These are phyloP conservation scores for Pristionchus fissidentatus DNA, from an alignment of 2,888 invertebrate species.

Conservation along the genomic window DNA sequence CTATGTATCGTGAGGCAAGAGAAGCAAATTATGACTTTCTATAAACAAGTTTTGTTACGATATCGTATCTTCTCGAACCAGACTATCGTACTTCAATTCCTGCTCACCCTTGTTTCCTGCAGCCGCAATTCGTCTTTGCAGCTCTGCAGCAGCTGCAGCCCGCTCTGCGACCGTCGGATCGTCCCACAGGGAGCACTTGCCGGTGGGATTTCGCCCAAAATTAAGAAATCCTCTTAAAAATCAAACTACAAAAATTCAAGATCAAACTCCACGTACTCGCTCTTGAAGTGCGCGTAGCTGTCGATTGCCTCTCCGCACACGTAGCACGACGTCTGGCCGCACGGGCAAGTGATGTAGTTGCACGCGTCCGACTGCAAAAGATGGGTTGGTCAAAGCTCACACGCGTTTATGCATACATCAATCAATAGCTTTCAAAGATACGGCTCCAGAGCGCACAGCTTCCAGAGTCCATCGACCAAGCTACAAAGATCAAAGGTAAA, in stretches of 20 bases:
- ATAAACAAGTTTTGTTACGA: background rate
- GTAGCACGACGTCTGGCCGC: conserved; percentile 81
- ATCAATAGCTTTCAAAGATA: background rate
- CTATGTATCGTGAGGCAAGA: background rate
- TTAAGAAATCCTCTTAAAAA: background rate
- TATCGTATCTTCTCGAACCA: too few species aligned
- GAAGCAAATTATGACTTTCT: background rate
- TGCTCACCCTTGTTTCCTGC: background rate
- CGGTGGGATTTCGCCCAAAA: background rate
- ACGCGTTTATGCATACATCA: too few species aligned
- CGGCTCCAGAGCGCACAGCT: background rate
- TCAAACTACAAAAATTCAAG: background rate
- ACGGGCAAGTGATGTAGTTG: conserved; percentile 80
- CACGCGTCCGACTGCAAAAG: conserved; percentile 77
- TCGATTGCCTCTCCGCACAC: conserved; percentile 77
- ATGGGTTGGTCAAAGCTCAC: too few species aligned
- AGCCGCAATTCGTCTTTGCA: background rate
- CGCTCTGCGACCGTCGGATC: conserved; percentile 2
- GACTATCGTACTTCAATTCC: too few species aligned
- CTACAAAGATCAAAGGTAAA: conserved; percentile 33
- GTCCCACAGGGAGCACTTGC: conserved; percentile 19
- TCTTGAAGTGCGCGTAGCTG: conserved; percentile 41
- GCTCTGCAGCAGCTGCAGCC: conserved; percentile 6
- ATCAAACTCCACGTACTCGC: background rate
- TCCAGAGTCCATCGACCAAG: background rate